Evolutionary conservation across 2,888 invertebrate species (phyloP), one percentile per base, ranked within the genome.

Genomic region (Agonum fuliginosum): DNA sequence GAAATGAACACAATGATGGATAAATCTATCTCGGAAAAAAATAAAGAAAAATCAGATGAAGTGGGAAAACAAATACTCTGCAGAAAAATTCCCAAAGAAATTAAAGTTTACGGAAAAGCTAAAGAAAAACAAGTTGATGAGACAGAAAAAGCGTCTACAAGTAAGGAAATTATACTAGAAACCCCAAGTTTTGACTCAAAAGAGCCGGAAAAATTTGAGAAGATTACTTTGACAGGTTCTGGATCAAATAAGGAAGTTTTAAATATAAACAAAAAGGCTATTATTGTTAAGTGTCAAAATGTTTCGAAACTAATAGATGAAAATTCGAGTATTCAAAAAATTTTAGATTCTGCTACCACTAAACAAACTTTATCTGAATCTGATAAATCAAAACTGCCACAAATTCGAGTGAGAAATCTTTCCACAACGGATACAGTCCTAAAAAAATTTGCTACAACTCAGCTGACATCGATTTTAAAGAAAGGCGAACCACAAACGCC

Each of bases 391-490:
- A 72, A 72, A 54, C 14, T 46, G 3, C 58, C 72, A 3, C 72
- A 72, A 58, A 72, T 74, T 19, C 43, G 74, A n/a, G 74, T 75
- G 4, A 2, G 75, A 20, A 67, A 48, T 22, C 51, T 75, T 8
- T 51, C 75, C 0, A 75, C 75, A 8, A 75, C 75, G n/a, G 67
- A 75, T 8, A 75, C 65, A n/a, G 37, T 75, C 34, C 8, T 75
- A 22, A 67, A 75, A 22, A 75, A 75, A 67, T 75, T 75, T 22
- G 75, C 75, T 20, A 75, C 75, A 3, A 67, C 65, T 10, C 75
- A 75, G 51, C 22, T 75, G 12, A 75, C 75, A 27, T 75, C 75
- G 3, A 75, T 75, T 34, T 67, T 75, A 20, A 75, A 75, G n/a
- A 75, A 67, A 65, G 75, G 37, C 1, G 75, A 48, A n/a, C 24